phyloP scores from a whole-genome alignment of 2,888 invertebrate species.

The Cosmopolites sordidus region DNA sequence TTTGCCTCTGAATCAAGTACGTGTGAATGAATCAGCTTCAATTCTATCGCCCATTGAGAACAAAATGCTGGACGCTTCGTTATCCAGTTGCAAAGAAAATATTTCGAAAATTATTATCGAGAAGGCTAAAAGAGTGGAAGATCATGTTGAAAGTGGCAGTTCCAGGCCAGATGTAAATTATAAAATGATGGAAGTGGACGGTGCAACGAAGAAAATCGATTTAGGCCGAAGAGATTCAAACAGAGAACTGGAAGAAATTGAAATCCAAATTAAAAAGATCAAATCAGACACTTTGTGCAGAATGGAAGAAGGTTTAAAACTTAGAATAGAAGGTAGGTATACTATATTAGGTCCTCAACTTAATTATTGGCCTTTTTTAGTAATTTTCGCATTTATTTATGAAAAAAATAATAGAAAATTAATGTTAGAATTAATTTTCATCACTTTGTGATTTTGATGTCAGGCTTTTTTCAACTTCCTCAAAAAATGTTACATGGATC shows the following conservation, averaged over 20 bases:
- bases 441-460: too few species aligned
- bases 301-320: constrained; percentile 41
- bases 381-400: too few species aligned
- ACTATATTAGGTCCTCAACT: too few species aligned
- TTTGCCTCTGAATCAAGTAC: constrained; percentile 12
- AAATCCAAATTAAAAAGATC: constrained; percentile 38
- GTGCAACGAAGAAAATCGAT: constrained; percentile 25
- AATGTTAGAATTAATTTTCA: too few species aligned
- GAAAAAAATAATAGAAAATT: too few species aligned
- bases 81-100: constrained; percentile 58
- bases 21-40: not conserved
- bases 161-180: not conserved
- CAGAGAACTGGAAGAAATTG: constrained; percentile 40
- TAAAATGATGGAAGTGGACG: constrained; percentile 33
- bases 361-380: too few species aligned
- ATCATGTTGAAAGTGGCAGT: constrained; percentile 32
- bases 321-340: constrained; percentile 40
- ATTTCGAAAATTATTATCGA: constrained; percentile 36
- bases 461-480: too few species aligned
- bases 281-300: constrained; percentile 39
- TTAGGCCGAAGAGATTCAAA: constrained; percentile 41
- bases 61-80: constrained; percentile 56
- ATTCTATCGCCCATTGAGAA: constrained; percentile 35
- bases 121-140: constrained; percentile 9
- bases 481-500: too few species aligned